Base-by-base conservation (phyloP, 2,113 vertebrate genomes). In the Dunckerocampus dactyliophorus region DNA sequence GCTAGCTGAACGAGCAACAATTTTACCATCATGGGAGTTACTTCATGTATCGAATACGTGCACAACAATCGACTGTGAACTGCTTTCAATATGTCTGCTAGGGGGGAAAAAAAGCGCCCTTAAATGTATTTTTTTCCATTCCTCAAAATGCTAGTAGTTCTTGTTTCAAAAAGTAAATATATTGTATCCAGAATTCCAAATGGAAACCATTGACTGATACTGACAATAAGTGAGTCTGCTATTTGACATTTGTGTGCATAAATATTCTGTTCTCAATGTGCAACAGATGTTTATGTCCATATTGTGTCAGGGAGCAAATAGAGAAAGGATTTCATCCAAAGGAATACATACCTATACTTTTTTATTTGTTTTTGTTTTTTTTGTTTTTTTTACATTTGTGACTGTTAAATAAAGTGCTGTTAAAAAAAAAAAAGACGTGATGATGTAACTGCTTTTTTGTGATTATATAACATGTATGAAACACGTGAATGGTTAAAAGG, bases 341-440 rank as follows among this genome's bases (percentile, higher is more conserved):
- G 58, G 46, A 15, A 46, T 39, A 39, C 10, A 50, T 72, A 61
- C 63, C 45, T 58, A 69, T 60, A n/a, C 68, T 37, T 51, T 83
- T 71, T 83, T 39, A n/a, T n/a, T n/a, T n/a, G n/a, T n/a, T n/a
- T n/a, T n/a, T n/a, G n/a, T n/a, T n/a, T n/a, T n/a, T n/a, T 68
- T 49, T 65, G 53, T 34, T 34, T 34, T 34, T 34, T 67, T 47
- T 65, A 59, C 68, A 59, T 74, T 51, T 50, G n/a, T 71, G 62
- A 69, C 50, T 79, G 72, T 75, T 63, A 60, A 86, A 87, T 87
- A 88, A 88, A 88, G 66, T 80, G 71, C 68, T 64, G 31, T 28
- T 82, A 85, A 71, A 22, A 59, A 63, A 20, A 72, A 34, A 34
- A 34, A 2, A 4, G 31, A 34, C 66, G 48, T 55, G 50, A 48